A percentile compares a stretch with the other conserved stretches of the same genome.
Conservation (phyloP, 1,140 invertebrate species). For the Conus betulinus region DNA sequence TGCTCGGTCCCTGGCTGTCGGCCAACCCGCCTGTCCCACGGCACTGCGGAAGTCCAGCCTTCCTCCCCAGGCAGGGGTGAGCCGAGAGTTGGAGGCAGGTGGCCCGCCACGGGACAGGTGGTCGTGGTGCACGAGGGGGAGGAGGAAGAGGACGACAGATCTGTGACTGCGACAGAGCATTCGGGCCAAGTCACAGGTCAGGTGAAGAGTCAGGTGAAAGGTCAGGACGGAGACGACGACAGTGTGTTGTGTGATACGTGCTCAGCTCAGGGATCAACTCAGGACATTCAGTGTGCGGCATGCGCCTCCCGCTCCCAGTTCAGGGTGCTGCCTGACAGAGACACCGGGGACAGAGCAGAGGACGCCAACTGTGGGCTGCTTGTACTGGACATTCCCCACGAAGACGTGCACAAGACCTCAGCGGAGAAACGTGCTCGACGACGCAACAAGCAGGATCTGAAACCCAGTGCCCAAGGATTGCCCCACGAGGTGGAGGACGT, state of each 20-base stretch:
- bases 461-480: not conserved
- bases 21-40: too few relatives aligned
- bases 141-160: not conserved
- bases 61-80: too few relatives aligned
- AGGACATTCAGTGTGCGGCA: not conserved
- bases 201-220: not conserved
- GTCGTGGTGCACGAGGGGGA: not conserved
- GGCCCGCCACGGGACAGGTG: not conserved
- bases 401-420: too few relatives aligned
- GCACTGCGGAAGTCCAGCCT: too few relatives aligned
- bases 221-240: not conserved
- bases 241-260: not conserved
- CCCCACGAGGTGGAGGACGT: too few relatives aligned
- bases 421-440: not conserved
- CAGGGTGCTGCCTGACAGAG: not conserved
- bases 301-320: not conserved
- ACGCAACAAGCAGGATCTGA: not conserved
- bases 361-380: not conserved
- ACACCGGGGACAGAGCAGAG: not conserved
- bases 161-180: not conserved
- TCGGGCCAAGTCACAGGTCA: not conserved
- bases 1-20: too few relatives aligned
- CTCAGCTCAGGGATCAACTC: not conserved
- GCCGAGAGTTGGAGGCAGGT: not conserved
- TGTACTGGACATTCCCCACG: not conserved